Base-by-base conservation (phyloP, 2,888 invertebrate species). In the Diachrysia chrysitis region DNA sequence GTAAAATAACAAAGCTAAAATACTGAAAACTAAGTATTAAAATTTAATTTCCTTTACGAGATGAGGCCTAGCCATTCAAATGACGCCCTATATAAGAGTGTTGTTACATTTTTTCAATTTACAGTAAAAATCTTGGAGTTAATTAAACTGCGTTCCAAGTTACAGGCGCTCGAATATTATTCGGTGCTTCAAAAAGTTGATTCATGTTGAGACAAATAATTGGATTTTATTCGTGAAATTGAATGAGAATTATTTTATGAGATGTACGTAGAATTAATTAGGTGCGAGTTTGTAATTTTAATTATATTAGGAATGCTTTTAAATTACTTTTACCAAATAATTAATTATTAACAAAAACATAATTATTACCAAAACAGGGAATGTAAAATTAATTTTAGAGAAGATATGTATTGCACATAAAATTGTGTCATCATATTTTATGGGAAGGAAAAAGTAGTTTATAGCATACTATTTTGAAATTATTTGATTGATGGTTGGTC, bases 41-140 rank as follows among this genome's bases (percentile, higher is more conserved):
- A 76, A 71, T 81, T 82, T 84, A 83, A 85, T 85, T 85, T 85
- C 85, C 85, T 76, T 58, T 25, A n/a, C 68, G 53, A 58, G 72
- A 72, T 63, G 69, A 66, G 63, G 35, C 55, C 21, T 23, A 53
- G 58, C 37, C 63, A 74, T 76, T 74, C 35, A 17, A 78, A 71
- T 74, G 69, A 72, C 69, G 59, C 73, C 60, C 37, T 62, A 54
- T 71, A 61, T 65, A 63, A 60, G 51, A 73, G 62, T 73, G 74
- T 80, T 81, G 78, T 72, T 64, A 76, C 58, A 81, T 63, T 82
- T 77, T 81, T 81, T 87, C 89, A 89, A 89, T 90, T 89, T 87
- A 89, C 88, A 89, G 86, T 89, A 86, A 89, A 32, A 87, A 82
- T 72, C 69, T 74, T 57, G 42, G 65, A 73, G 82, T 78, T 86